Evolutionary conservation across 2,888 invertebrate species (phyloP).

Genomic region (Agrochola circellaris): DNA sequence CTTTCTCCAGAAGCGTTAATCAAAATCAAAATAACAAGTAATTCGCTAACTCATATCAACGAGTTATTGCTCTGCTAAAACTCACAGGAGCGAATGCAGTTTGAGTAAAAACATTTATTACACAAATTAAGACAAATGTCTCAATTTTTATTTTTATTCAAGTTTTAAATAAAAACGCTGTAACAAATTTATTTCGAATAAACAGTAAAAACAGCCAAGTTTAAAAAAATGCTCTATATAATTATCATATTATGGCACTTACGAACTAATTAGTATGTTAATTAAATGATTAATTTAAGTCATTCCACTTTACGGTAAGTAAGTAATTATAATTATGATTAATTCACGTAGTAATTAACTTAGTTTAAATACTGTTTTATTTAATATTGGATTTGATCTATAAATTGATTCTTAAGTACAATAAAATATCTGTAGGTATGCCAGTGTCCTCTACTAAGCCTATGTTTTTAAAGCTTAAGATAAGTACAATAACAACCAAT

Average conservation of each 20-base stretch:
- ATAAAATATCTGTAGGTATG: not conserved
- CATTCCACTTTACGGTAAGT: conserved; percentile 22
- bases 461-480: not conserved
- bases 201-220: not conserved
- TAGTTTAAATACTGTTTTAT: conserved; percentile 5
- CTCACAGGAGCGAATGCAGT: not conserved
- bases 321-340: conserved; percentile 36
- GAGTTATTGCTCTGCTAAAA: conserved; percentile 10
- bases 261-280: conserved; percentile 56
- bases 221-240: conserved; percentile 4
- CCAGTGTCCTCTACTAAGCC: not conserved
- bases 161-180: too few relatives aligned
- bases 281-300: conserved; percentile 46
- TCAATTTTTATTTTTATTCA: not conserved
- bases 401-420: not conserved
- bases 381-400: not conserved
- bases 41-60: not conserved
- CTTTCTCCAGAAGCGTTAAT: not conserved
- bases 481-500: too few relatives aligned
- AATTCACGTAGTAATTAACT: conserved; percentile 22
- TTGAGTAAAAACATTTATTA: not conserved
- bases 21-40: not conserved
- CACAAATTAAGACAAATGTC: not conserved
- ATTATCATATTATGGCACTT: conserved; percentile 63
- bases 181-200: not conserved